phyloP scores from a whole-genome alignment of 2,888 invertebrate genomes.

The Apodemia duryi region DNA sequence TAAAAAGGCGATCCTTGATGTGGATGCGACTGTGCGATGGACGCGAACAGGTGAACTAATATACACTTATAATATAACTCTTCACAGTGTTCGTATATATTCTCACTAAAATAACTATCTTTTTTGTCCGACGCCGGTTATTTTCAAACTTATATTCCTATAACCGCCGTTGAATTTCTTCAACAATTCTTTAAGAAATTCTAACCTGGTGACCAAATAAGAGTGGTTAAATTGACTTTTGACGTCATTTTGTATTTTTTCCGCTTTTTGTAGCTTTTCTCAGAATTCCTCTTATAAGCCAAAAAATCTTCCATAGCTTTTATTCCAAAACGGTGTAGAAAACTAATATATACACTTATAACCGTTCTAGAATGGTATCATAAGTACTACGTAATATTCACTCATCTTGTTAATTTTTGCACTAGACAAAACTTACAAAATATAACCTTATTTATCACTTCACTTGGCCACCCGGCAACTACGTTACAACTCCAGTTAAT shows the following conservation, averaged over 20 bases:
- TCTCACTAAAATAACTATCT: slow-evolving; percentile 11
- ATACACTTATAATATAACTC: too few relatives aligned
- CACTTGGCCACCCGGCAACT: not conserved
- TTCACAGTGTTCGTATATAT: not conserved
- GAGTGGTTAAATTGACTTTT: not conserved
- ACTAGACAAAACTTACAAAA: too few relatives aligned
- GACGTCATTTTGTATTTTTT: not conserved
- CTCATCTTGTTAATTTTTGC: not conserved
- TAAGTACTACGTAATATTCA: too few relatives aligned
- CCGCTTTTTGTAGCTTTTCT: not conserved
- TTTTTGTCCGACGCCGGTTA: not conserved
- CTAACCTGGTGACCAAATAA: not conserved
- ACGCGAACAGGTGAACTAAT: too few relatives aligned
- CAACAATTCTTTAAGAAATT: not conserved
- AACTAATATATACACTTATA: not conserved
- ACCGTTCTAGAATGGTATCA: not conserved
- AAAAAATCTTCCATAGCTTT: not conserved
- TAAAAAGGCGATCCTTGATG: too few relatives aligned
- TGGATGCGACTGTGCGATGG: too few relatives aligned
- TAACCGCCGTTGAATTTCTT: not conserved
- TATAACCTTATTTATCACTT: too few relatives aligned
- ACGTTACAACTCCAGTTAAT: not conserved
- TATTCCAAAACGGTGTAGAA: slow-evolving; percentile 1
- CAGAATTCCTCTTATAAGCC: not conserved
- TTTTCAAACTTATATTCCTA: not conserved